phyloP scores from a whole-genome alignment of 2,888 invertebrate species.

The Tuta absoluta region DNA sequence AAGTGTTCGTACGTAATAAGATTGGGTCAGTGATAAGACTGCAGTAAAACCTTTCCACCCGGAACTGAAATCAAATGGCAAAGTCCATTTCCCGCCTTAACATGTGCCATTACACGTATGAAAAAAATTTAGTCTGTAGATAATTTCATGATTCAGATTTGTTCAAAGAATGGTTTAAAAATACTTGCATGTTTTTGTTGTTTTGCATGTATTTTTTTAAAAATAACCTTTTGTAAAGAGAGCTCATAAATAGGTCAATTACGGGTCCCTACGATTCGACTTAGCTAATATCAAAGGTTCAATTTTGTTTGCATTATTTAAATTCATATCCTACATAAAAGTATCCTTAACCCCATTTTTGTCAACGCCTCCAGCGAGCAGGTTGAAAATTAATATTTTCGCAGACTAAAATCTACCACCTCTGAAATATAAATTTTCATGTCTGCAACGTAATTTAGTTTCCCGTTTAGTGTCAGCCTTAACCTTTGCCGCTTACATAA shows the following conservation, averaged over 20 bases:
- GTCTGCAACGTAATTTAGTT: slow-evolving; percentile 21
- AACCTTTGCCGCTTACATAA: slow-evolving; percentile 20
- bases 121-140: background rate
- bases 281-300: slow-evolving; percentile 11
- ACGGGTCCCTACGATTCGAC: background rate
- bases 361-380: slow-evolving; percentile 1
- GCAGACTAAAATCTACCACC: slow-evolving; percentile 17
- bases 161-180: too few species aligned
- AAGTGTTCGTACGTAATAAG: slow-evolving; percentile 20
- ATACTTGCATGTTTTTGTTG: too few species aligned
- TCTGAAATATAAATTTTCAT: slow-evolving; percentile 20
- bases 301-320: slow-evolving; percentile 4
- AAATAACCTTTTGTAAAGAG: background rate
- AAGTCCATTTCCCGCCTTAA: background rate
- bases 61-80: slow-evolving; percentile 15
- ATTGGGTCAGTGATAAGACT: slow-evolving; percentile 22
- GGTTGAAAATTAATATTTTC: slow-evolving; percentile 18
- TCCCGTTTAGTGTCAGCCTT: slow-evolving; percentile 21
- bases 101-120: background rate
- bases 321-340: slow-evolving; percentile 3
- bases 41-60: slow-evolving; percentile 18
- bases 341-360: slow-evolving; percentile 8
- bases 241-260: background rate
- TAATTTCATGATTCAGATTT: too few species aligned
- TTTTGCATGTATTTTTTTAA: background rate